Evolutionary conservation across 2,797 vertebrate species (phyloP), one percentile per base, ranked within the genome.

Genomic region (Tapera naevia): DNA sequence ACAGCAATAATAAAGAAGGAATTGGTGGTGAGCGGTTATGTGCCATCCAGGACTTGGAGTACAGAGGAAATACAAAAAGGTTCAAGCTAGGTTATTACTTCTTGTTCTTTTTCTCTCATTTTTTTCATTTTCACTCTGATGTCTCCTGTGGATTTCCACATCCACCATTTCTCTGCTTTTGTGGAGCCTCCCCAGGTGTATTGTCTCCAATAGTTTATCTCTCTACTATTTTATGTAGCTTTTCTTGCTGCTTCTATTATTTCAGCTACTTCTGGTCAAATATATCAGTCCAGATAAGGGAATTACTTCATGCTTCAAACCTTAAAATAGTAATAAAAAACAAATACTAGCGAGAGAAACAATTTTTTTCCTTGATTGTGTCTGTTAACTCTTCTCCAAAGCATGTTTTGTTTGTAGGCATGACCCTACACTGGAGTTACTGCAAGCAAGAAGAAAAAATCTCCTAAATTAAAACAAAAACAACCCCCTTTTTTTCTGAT

Each of bases 251-350:
- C 33, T 46, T 86, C 48, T 86, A 50, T 91, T 84, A 92, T 85
- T 94, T 86, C 64, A 94, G 33, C 71, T 88, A 87, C 71, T 91
- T 86, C 60, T 95, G 67, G 72, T 64, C 83, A 86, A 93, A 89
- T 93, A 58, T 82, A 35, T 87, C 5, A 5, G 88, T 89, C 78
- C 69, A 92, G 88, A 54, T 80, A 74, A 93, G 81, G 64, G 84
- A 92, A 94, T 95, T 94, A 73, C 70, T 88, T 94, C 64, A 80
- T 90, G 50, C 53, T 67, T 94, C 71, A 92, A 85, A 78, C 54
- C 23, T 69, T 95, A 72, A 87, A 94, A 54, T 69, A 80, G 21
- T 85, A 94, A 95, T 94, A 91, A 89, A 71, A 78, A 74, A 57
- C 33, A 41, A 61, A 9, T 71, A 64, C 33, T 66, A 51, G 66